Base-by-base conservation (phyloP, 2,888 invertebrate genomes). In the Pelosia muscerda region DNA sequence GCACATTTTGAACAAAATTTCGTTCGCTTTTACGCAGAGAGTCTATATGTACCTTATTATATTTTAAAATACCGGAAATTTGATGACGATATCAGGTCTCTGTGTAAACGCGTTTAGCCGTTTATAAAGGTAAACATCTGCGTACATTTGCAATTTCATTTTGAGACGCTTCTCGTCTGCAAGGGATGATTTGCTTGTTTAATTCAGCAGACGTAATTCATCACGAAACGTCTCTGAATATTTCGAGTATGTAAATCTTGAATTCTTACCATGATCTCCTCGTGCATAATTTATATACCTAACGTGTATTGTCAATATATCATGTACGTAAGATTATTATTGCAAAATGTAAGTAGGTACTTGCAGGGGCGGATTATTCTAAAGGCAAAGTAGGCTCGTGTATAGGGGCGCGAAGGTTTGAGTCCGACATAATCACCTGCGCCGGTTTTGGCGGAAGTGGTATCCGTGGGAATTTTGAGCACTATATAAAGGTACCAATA, bases 151-250 rank as follows among this genome's bases (percentile, higher is more conserved):
- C 49, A 49, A 49, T 49, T 54, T 63, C 13, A 55, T 63, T 63
- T 63, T 63, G 63, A 55, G 54, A 54, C 54, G 54, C 4, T 19
- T 23, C 28, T 15, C 54, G 23, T 54, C 23, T 31, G 31, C 23
- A 63, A 34, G 13, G 31, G 54, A 63, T 55, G 23, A n/a, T 34
- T 55, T 63, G 54, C 34, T 55, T 55, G 53, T 63, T 28, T 54
- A 34, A 63, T 63, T 63, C 23, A 31, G 54, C 31, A n/a, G 23
- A 22, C 28, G 22, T 53, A 54, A 63, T 34, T 31, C 62, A 63
- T 54, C 9, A 10, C 31, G 15, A 31, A 28, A 31, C 31, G 62
- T 54, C n/a, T 26, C 4, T 10, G 57, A 54, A n/a, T 31, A 28
- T 23, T n/a, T 15, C 13, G n/a, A n/a, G 49, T 49, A 49, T 62